Evolutionary conservation across 1,140 invertebrate species (phyloP), one percentile per base, ranked within the genome.

Genomic region (Drosophila sturtevanti): DNA sequence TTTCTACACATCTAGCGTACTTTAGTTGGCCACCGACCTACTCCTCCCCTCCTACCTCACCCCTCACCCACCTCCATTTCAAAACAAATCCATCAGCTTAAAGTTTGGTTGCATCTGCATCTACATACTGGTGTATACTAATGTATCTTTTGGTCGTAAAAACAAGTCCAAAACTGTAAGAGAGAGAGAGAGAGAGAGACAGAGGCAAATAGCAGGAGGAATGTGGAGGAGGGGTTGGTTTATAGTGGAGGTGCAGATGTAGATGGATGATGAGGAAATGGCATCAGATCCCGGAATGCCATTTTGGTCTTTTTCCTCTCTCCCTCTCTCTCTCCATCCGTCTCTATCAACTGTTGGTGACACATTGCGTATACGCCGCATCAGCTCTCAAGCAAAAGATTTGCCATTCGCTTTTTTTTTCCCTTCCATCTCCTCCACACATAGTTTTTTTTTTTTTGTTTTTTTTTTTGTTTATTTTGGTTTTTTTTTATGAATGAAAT

Each of bases 361-460:
- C 41, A 68, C 74, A 63, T 81, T 87, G 81, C 81, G 81, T 87
- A 85, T 85, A 85, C 82, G 81, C 69, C 68, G 62, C 38, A 72
- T 80, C 7, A 60, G 16, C 51, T 22, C 11, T 48, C 12, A 18
- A 21, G 16, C 16, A 48, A 4, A 31, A 48, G 41, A 48, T 48
- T 48, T 48, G 41, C 0, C 27, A 31, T 31, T 31, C 27, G 27
- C 27, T 31, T 31, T 4, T 31, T 31, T n/a, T n/a, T n/a, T n/a
- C n/a, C n/a, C n/a, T n/a, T 31, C 27, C 2, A 31, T 31, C 18
- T 48, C 41, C 41, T 48, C 41, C 41, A 48, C 41, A 48, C 16
- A 48, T 21, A 21, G 41, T 21, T 21, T 6, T 31, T 7, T 6
- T 44, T 44, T 3, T 14, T 14, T 14, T 63, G 48, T 21, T 61